Base-by-base conservation (phyloP, 2,113 vertebrate species). In the Syrmaticus mikado region DNA sequence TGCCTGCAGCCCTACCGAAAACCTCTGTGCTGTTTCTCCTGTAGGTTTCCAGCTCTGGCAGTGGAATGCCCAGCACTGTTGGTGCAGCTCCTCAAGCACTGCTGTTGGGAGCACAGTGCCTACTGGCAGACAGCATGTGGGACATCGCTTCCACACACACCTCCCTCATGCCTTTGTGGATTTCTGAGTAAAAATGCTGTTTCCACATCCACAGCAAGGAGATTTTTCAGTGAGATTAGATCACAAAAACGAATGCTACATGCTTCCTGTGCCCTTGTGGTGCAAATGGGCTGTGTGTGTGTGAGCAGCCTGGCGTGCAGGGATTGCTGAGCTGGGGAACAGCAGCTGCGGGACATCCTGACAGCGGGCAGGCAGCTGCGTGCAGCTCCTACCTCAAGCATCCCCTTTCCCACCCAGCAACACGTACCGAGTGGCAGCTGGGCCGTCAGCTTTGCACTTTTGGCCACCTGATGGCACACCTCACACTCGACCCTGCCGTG, bases 401-500 rank as follows among this genome's bases (percentile, higher is more conserved):
- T 21, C 18, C 41, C 64, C 41, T 10, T 43, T 41, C 5, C 64
- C 41, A 40, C 28, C 12, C 41, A 11, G 12, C 13, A 50, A 20
- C 28, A 8, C 27, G 18, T 27, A 34, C 41, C 4, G 24, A 0
- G 5, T 6, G 70, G 18, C 19, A 46, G 22, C 12, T 52, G 34
- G 64, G 75, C 74, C 78, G 57, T 24, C 45, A 6, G 45, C 64
- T 83, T 28, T 7, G n/a, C 21, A 11, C 4, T 58, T 91, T 77
- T 28, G 53, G 75, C 92, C 61, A 19, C 2, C 64, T 60, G 36
- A 15, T 19, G 3, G 18, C 3, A 64, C 64, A 55, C 27, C 55
- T 14, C 9, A 14, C 2, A 55, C 64, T 74, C 90, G 75, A 93
- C 94, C 96, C 60, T 89, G 85, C 85, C 55, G 5, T 93, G 96